Conservation (phyloP, 2,113 vertebrate species). For the Platichthys flesus region DNA sequence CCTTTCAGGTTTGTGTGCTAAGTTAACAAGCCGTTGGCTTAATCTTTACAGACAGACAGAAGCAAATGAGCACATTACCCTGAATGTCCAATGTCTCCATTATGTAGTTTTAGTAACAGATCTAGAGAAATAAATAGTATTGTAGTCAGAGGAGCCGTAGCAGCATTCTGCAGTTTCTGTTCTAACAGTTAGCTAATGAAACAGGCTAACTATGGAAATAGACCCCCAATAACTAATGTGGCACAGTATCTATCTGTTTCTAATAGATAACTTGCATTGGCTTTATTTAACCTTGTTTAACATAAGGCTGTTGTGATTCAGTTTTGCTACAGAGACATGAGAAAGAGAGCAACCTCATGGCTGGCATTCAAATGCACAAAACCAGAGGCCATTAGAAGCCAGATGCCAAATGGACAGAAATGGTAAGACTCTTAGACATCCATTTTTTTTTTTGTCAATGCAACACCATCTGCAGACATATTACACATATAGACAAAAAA, state of each 20-base stretch:
- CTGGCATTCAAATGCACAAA: constrained; percentile 43
- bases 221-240: constrained; percentile 7
- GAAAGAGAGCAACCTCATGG: constrained; percentile 4
- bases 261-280: constrained; percentile 45
- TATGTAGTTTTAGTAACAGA: too few relatives aligned
- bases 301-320: constrained; percentile 42
- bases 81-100: too few relatives aligned
- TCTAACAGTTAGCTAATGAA: not conserved
- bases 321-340: constrained; percentile 32
- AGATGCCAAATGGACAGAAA: not conserved
- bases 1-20: too few relatives aligned
- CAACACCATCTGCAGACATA: not conserved
- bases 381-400: constrained; percentile 17
- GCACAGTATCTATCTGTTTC: constrained; percentile 35
- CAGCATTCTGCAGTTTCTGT: not conserved
- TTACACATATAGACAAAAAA: too few relatives aligned
- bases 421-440: not conserved
- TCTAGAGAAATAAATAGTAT: too few relatives aligned
- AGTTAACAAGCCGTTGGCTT: too few relatives aligned
- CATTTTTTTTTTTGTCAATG: not conserved
- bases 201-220: not conserved
- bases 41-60: too few relatives aligned
- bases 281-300: constrained; percentile 61
- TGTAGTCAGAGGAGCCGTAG: too few relatives aligned
- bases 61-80: too few relatives aligned